Conservation (phyloP, 1,140 invertebrate species). For the Ceratitis capitata region DNA sequence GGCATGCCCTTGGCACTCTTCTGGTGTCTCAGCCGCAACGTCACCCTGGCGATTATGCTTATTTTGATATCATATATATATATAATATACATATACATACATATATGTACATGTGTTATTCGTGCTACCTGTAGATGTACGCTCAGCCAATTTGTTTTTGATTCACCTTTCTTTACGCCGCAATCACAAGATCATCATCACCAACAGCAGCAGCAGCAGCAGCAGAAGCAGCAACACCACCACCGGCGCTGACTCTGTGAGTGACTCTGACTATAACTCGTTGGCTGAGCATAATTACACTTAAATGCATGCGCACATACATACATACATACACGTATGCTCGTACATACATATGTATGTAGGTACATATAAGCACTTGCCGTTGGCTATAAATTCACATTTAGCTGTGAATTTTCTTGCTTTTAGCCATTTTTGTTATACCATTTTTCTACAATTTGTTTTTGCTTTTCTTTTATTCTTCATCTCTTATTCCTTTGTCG, state of each 20-base stretch:
- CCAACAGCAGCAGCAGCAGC: no score
- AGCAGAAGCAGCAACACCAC: no score
- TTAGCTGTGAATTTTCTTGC: constrained; percentile 1
- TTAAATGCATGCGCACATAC: neutral
- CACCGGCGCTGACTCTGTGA: neutral
- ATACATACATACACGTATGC: neutral
- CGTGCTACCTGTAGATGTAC: neutral
- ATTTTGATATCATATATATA: neutral
- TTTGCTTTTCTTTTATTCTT: neutral
- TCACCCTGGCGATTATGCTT: neutral
- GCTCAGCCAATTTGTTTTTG: neutral
- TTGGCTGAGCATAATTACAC: neutral
- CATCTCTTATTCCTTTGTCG: neutral
- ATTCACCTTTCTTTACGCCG: neutral
- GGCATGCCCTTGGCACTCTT: neutral
- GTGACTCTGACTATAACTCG: no score
- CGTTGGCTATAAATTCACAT: neutral
- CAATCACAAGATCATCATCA: neutral
- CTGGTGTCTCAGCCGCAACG: neutral
- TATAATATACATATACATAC: neutral
- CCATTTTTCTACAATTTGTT: neutral
- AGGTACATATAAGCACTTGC: no score
- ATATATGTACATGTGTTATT: neutral
- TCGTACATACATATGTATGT: neutral
- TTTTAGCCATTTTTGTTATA: neutral